A percentile compares a stretch with the other conserved stretches of the same genome.
Evolutionary conservation across 2,113 vertebrate species (phyloP).

Genomic region (Serinus canaria): DNA sequence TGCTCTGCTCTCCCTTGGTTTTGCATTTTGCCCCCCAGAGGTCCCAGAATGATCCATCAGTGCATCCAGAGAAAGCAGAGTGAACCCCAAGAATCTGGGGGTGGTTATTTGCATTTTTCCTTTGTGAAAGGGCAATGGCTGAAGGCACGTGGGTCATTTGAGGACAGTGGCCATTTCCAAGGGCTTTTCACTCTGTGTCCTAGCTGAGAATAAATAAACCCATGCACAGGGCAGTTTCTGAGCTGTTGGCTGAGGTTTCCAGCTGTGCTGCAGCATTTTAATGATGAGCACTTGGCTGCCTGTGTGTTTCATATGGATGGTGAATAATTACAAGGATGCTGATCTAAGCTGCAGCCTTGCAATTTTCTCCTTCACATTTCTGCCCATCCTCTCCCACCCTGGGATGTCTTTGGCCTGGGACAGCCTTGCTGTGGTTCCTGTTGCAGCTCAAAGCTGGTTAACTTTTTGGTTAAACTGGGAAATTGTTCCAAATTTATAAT

Average conservation of each 20-base stretch:
- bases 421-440: background rate
- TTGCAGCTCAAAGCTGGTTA: background rate
- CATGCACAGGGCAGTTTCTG: background rate
- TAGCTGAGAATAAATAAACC: background rate
- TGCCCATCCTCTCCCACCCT: background rate
- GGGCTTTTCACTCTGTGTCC: background rate
- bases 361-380: background rate
- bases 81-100: background rate
- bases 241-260: background rate
- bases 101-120: background rate
- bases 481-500: background rate
- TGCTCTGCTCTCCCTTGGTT: background rate
- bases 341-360: background rate
- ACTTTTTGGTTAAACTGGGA: background rate
- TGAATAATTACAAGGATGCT: background rate
- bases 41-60: background rate
- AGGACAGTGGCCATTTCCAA: background rate
- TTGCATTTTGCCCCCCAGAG: background rate
- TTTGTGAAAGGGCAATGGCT: background rate
- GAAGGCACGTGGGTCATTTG: background rate
- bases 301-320: background rate
- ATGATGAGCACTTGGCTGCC: background rate
- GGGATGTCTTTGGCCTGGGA: background rate
- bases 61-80: background rate
- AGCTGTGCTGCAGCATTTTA: background rate